Evolutionary conservation across 2,888 invertebrate genomes (phyloP), one percentile per base, ranked within the genome.

Genomic region (Pristionchus japonicus): DNA sequence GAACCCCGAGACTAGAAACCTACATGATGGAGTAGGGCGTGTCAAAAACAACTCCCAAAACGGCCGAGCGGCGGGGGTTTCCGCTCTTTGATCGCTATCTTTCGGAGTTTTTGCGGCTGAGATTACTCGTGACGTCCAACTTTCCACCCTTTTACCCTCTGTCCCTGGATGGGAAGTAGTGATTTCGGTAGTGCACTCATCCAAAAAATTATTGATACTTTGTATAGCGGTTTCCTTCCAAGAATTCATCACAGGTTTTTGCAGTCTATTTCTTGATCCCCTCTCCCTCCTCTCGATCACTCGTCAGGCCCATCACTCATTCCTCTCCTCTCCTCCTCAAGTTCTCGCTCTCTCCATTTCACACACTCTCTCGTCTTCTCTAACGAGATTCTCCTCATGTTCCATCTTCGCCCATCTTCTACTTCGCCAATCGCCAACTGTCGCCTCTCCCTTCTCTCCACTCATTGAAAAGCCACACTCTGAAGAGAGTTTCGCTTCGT

Each of bases 391-490:
- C 82, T 82, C 82, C 85, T 64, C 85, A 85, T 85, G 85, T 85
- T 85, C 85, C 85, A 40, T 64, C 61, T 64, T 64, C 85, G 20
- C 82, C 34, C 20, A n/a, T n/a, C n/a, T n/a, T n/a, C n/a, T n/a
- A n/a, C n/a, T n/a, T n/a, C n/a, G n/a, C 77, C 13, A 70, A 31
- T 70, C 70, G 43, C 52, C 85, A 85, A 64, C 64, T 85, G 85
- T 85, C 85, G 27, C 31, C 3, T 2, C 3, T 27, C n/a, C 15
- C 17, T 15, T 37, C 57, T 31, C 57, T 37, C 47, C 34, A 37
- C 31, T 57, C 11, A 64, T 85, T 77, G 77, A 77, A 77, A 77
- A 77, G 77, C 77, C 77, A 77, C 77, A 77, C 85, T 64, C 40
- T 43, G 9, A 6, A 37, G n/a, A n/a, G n/a, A n/a, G 47, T 47